A percentile compares a stretch with the other conserved stretches of the same genome.
Evolutionary conservation across 2,113 vertebrate genomes (phyloP).

Genomic region (Nibea albiflora): DNA sequence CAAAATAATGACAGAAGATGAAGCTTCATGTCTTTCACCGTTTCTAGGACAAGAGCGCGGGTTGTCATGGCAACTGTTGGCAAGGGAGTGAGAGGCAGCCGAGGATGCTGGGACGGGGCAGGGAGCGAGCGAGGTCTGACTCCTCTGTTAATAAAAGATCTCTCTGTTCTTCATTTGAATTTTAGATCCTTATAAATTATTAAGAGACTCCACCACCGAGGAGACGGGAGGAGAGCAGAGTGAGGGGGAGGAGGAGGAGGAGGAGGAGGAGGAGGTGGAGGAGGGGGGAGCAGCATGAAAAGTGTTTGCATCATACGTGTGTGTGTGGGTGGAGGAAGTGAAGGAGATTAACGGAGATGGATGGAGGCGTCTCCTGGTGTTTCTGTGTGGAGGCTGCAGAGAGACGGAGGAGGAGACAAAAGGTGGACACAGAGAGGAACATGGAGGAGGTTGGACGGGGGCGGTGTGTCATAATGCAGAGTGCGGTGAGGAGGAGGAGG

Average conservation of each 20-base stretch:
- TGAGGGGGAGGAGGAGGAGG: too few relatives aligned
- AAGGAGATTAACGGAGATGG: background rate
- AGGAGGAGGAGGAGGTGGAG: background rate
- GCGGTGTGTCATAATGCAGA: constrained; percentile 50
- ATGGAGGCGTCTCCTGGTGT: background rate
- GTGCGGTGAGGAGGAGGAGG: background rate
- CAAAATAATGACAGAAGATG: background rate
- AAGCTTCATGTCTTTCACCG: background rate
- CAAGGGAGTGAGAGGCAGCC: constrained; percentile 19
- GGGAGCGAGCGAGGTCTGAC: constrained; percentile 30
- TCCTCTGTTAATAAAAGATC: constrained; percentile 33
- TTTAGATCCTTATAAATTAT: constrained; percentile 70
- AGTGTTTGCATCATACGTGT: background rate
- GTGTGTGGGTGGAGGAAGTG: background rate
- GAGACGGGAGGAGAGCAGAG: constrained; percentile 10
- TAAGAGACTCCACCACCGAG: constrained; percentile 24
- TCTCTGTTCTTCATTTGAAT: constrained; percentile 43
- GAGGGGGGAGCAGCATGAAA: background rate
- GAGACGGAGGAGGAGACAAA: background rate
- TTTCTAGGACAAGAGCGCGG: constrained; percentile 37
- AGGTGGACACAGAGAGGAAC: constrained; percentile 3
- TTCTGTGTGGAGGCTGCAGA: background rate
- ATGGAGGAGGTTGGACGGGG: background rate
- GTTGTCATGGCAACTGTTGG: constrained; percentile 54
- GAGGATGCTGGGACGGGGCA: constrained; percentile 29